Evolutionary conservation across 1,140 invertebrate species (phyloP).

Genomic region (Drosophila mauritiana): DNA sequence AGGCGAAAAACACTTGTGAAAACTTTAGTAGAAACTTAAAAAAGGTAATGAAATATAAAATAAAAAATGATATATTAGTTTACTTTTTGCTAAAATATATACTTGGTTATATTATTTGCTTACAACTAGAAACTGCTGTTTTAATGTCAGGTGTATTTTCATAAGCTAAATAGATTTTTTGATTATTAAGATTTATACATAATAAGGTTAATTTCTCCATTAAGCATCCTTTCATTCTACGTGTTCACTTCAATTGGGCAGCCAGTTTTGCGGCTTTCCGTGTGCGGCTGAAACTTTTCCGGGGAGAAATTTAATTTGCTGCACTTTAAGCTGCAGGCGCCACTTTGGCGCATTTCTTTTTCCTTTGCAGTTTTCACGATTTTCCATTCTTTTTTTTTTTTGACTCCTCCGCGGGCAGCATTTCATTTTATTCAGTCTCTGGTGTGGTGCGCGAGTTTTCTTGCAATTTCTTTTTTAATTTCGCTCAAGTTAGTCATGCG

Average conservation of each 20-base stretch:
- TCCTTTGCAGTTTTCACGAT: slow-evolving; percentile 2
- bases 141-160: too few species aligned
- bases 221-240: not conserved
- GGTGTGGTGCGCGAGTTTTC: slow-evolving; percentile 39
- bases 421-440: slow-evolving; percentile 49
- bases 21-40: not conserved
- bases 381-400: slow-evolving; percentile 18
- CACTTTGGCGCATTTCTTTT: slow-evolving; percentile 2
- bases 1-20: too few species aligned
- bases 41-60: not conserved
- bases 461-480: slow-evolving; percentile 76
- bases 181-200: too few species aligned
- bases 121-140: too few species aligned
- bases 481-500: slow-evolving; percentile 72
- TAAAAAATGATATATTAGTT: too few species aligned
- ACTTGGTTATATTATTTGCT: too few species aligned
- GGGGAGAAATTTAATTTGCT: slow-evolving; percentile 63
- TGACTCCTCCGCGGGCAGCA: slow-evolving; percentile 28
- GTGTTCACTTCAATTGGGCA: slow-evolving; percentile 7
- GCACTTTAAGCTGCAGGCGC: slow-evolving; percentile 65
- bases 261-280: slow-evolving; percentile 11
- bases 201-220: not conserved
- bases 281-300: slow-evolving; percentile 31
- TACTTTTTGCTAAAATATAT: too few species aligned
- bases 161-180: too few species aligned